Conservation (phyloP, 2,888 invertebrate genomes). For the Poecilobothrus nobilitatus region DNA sequence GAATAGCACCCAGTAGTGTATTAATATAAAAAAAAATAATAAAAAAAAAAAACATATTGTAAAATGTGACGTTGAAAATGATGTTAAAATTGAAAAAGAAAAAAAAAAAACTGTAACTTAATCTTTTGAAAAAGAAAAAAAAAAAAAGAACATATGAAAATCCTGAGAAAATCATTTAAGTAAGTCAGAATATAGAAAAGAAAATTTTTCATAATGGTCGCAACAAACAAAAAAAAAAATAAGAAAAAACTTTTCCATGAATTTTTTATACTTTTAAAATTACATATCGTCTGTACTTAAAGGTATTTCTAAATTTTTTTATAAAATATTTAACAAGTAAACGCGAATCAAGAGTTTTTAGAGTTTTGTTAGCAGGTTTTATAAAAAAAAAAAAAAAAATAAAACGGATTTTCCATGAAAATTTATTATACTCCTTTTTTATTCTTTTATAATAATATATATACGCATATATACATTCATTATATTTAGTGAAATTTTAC, state of each 20-base stretch:
- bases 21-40: no score
- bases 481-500: no score
- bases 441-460: no score
- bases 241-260: not conserved
- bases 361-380: not conserved
- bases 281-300: not conserved
- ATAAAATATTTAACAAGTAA: slow-evolving; percentile 1
- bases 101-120: not conserved
- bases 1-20: no score
- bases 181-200: not conserved
- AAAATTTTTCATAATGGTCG: not conserved
- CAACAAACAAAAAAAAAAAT: not conserved
- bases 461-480: no score
- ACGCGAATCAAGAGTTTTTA: not conserved
- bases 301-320: not conserved
- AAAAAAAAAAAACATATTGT: no score
- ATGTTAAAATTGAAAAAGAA: not conserved
- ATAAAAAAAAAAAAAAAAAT: no score
- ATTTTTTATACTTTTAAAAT: not conserved
- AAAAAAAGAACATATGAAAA: not conserved
- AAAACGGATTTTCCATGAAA: no score
- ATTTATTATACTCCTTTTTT: no score
- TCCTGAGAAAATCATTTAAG: slow-evolving; percentile 1
- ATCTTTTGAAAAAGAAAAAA: not conserved
- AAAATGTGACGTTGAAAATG: not conserved